Conservation (phyloP, 1,140 invertebrate genomes). For the Ptiloglossa arizonensis region DNA sequence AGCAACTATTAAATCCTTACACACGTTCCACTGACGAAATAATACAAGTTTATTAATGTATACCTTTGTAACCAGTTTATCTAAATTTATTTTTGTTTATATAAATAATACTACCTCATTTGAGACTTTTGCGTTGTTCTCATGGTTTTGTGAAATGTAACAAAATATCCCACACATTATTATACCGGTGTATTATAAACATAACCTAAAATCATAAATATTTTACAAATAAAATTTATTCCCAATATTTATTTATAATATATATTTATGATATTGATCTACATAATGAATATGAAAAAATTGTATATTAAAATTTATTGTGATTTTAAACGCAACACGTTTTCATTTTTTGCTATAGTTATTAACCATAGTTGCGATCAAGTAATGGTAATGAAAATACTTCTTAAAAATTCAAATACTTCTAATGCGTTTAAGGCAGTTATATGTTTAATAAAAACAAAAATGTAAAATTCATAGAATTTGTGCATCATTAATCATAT, state of each 20-base stretch:
- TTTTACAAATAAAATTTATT: not conserved
- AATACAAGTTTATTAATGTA: not conserved
- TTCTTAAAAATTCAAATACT: not conserved
- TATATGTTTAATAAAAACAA: not conserved
- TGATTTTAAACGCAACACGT: not conserved
- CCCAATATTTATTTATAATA: not conserved
- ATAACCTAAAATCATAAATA: conserved; percentile 9
- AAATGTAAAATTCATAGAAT: not conserved
- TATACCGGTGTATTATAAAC: not conserved
- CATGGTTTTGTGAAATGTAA: conserved; percentile 51
- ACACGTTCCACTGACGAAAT: conserved; percentile 76
- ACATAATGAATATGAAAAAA: too few species aligned
- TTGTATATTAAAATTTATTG: too few species aligned
- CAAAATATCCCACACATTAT: conserved; percentile 81
- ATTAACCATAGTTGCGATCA: not conserved
- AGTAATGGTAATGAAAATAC: not conserved
- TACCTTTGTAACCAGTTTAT: not conserved
- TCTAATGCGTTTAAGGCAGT: not conserved
- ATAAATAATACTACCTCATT: conserved; percentile 45
- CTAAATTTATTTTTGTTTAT: conserved; percentile 11
- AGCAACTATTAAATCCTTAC: conserved; percentile 74
- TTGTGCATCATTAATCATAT: not conserved
- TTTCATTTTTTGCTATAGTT: not conserved
- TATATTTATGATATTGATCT: too few species aligned
- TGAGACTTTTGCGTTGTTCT: conserved; percentile 13